A percentile compares a stretch with the other conserved stretches of the same genome.
Conservation (phyloP, 2,888 invertebrate genomes). For the Cybosia mesomella region DNA sequence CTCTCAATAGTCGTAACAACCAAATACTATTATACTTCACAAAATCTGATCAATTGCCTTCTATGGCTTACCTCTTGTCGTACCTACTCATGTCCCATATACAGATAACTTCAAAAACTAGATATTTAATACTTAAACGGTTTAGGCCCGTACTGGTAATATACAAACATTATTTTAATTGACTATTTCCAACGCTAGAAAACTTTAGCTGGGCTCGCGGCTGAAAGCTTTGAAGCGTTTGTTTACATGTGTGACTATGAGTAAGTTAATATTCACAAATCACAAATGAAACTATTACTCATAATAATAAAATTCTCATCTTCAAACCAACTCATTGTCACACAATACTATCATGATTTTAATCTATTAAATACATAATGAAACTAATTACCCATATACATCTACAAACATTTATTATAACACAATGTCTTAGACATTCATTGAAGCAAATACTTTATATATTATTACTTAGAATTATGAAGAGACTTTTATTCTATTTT, state of each 20-base stretch:
- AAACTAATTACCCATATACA: slow-evolving; percentile 40
- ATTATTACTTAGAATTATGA: slow-evolving; percentile 71
- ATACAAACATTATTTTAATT: slow-evolving; percentile 63
- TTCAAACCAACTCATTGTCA: slow-evolving; percentile 53
- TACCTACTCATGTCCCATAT: slow-evolving; percentile 15
- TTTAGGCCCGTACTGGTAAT: slow-evolving; percentile 63
- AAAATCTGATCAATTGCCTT: slow-evolving; percentile 36
- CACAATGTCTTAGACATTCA: slow-evolving; percentile 52
- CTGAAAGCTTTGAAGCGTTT: slow-evolving; percentile 81
- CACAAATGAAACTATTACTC: neutral
- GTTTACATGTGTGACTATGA: slow-evolving; percentile 59
- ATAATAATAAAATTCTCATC: neutral
- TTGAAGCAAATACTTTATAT: slow-evolving; percentile 45
- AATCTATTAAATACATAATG: slow-evolving; percentile 30
- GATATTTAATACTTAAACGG: slow-evolving; percentile 44
- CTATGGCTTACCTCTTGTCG: slow-evolving; percentile 7
- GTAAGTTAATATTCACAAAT: slow-evolving; percentile 26
- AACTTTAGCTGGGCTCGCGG: slow-evolving; percentile 85
- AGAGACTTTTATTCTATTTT: slow-evolving; percentile 69
- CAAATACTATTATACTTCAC: neutral
- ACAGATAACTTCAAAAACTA: slow-evolving; percentile 34
- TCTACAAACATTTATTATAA: slow-evolving; percentile 41
- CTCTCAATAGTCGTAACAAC: neutral
- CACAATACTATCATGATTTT: slow-evolving; percentile 48
- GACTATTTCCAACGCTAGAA: slow-evolving; percentile 78